Evolutionary conservation across 2,888 invertebrate genomes (phyloP).

Genomic region (Pyrgus malvae): DNA sequence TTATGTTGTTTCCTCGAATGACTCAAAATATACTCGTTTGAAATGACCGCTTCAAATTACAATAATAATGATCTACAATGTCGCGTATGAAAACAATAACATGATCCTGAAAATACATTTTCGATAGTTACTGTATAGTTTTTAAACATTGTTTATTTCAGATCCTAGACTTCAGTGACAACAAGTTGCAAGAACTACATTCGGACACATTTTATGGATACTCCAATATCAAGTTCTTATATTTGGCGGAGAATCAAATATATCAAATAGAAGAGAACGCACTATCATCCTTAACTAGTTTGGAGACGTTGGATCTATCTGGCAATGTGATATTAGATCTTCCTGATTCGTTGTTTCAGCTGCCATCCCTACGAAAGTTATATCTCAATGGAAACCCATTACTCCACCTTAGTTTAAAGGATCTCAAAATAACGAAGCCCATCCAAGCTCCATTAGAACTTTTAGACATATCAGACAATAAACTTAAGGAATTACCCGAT

Average conservation of each 20-base stretch:
- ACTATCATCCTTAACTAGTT: conserved; percentile 67
- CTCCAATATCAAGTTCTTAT: conserved; percentile 76
- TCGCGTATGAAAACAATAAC: background rate
- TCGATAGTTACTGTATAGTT: background rate
- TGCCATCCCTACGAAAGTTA: conserved; percentile 83
- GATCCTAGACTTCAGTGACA: conserved; percentile 82
- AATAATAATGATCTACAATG: no score
- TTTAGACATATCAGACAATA: conserved; percentile 83
- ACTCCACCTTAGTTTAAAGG: conserved; percentile 57
- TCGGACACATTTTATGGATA: conserved; percentile 75
- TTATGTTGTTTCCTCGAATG: conserved; percentile 20
- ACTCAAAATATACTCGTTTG: conserved; percentile 10
- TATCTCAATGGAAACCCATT: conserved; percentile 81
- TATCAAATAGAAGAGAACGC: conserved; percentile 78
- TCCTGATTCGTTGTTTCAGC: conserved; percentile 75
- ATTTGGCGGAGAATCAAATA: conserved; percentile 82
- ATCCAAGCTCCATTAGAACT: conserved; percentile 81
- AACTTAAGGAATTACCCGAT: conserved; percentile 80
- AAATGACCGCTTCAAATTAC: no score
- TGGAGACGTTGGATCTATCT: conserved; percentile 81
- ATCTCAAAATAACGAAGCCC: conserved; percentile 71
- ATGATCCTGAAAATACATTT: background rate
- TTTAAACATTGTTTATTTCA: conserved; percentile 48
- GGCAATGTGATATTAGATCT: conserved; percentile 76
- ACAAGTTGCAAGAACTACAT: conserved; percentile 76